Evolutionary conservation across 2,888 invertebrate genomes (phyloP).

Genomic region (Tetanocera ferruginea): DNA sequence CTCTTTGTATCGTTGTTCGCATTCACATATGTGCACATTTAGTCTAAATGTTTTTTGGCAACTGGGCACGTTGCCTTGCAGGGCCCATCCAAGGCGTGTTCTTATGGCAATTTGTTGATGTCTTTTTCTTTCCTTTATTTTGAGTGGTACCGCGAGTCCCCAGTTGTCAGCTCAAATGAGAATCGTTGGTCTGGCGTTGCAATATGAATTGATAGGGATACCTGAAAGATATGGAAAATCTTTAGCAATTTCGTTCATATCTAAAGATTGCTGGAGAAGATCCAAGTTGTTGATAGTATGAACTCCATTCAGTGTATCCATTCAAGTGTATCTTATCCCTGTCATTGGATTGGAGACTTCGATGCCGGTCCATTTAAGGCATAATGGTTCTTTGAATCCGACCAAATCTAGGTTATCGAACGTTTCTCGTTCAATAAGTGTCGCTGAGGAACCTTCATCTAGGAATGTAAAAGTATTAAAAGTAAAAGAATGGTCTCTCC

Average conservation of each 20-base stretch:
- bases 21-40: conserved; percentile 37
- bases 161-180: too few species aligned
- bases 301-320: conserved; percentile 3
- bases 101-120: too few species aligned
- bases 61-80: conserved; percentile 7
- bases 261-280: conserved; percentile 4
- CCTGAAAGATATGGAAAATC: neutral
- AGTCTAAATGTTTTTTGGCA: neutral
- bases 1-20: conserved; percentile 26
- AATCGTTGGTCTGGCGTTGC: conserved; percentile 9
- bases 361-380: conserved; percentile 29
- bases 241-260: neutral
- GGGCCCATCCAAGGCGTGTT: conserved; percentile 3
- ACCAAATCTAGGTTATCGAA: conserved; percentile 29
- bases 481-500: too few species aligned
- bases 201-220: too few species aligned
- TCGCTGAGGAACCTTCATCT: too few species aligned
- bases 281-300: conserved; percentile 16
- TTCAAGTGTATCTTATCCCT: too few species aligned
- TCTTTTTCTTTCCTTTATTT: too few species aligned
- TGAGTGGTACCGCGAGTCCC: too few species aligned
- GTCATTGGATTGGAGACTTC: too few species aligned
- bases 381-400: conserved; percentile 24
- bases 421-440: too few species aligned
- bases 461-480: too few species aligned